A percentile compares a stretch with the other conserved stretches of the same genome.
Conservation (phyloP, 35 echinoderm and acorn worm genomes). For the Lytechinus variegatus region DNA sequence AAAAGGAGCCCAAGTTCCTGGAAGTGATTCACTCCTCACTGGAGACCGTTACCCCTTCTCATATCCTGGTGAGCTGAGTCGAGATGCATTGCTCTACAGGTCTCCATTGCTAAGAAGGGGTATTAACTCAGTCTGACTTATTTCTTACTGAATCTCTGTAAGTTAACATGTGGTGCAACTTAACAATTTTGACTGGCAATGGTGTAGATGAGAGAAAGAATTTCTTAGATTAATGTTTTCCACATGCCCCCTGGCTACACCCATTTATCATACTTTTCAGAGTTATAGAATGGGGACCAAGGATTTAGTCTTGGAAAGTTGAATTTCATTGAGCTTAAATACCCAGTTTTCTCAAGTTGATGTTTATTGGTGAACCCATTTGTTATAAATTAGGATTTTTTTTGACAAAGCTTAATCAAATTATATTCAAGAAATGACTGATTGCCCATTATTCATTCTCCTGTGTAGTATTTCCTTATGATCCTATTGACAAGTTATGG, state of each 20-base stretch:
- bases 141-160: not conserved
- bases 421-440: not conserved
- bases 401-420: not conserved
- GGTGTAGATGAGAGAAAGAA: slow-evolving; percentile 24
- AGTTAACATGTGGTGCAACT: slow-evolving; percentile 5
- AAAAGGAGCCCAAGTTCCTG: not conserved
- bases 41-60: not conserved
- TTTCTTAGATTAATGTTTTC: slow-evolving; percentile 34
- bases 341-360: not conserved
- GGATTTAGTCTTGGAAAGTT: not conserved
- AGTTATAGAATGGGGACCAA: not conserved
- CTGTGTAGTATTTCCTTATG: too few relatives aligned
- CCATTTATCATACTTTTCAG: not conserved
- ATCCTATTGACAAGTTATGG: too few relatives aligned
- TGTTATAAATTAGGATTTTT: not conserved
- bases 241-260: slow-evolving; percentile 22
- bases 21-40: not conserved
- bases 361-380: not conserved
- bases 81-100: not conserved
- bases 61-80: not conserved
- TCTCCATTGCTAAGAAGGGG: not conserved
- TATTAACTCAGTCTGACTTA: not conserved
- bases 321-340: not conserved
- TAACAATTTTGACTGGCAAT: slow-evolving; percentile 9
- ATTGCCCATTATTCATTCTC: too few relatives aligned